These are phyloP conservation scores for Elymnias hypermnestra DNA, from an alignment of 1,140 invertebrate species.

Conservation along the genomic window DNA sequence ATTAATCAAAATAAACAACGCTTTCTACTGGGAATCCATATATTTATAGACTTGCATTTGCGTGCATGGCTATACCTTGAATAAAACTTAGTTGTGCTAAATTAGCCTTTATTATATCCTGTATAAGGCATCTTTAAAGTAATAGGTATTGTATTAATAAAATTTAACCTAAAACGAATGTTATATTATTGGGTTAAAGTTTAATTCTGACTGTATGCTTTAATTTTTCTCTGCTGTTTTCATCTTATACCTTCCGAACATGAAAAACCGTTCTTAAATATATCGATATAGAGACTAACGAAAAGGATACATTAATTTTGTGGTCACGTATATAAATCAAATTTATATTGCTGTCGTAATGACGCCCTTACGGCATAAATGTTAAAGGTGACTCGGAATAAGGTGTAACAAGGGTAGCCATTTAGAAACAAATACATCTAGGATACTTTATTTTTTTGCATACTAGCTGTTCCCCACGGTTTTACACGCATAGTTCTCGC, in stretches of 20 bases:
- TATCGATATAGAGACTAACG: not conserved
- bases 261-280: not conserved
- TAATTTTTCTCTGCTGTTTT: no score
- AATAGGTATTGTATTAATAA: no score
- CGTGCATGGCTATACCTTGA: constrained; percentile 3
- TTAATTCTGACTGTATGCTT: no score
- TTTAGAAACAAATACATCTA: no score
- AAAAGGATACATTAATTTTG: not conserved
- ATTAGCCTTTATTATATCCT: not conserved
- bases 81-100: not conserved
- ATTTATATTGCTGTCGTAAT: constrained; percentile 11
- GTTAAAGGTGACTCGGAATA: constrained; percentile 22
- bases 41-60: constrained; percentile 8
- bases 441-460: no score
- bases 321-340: not conserved
- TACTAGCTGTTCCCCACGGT: no score
- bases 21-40: not conserved
- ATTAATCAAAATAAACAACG: not conserved
- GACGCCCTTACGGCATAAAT: constrained; percentile 17
- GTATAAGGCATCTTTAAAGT: no score
- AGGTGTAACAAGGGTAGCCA: constrained; percentile 17
- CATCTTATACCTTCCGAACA: no score
- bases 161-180: no score
- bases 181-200: no score
- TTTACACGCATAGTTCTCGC: no score